These are phyloP conservation scores for Manis javanica DNA, from an alignment of 2,797 vertebrate genomes.

Conservation along the genomic window DNA sequence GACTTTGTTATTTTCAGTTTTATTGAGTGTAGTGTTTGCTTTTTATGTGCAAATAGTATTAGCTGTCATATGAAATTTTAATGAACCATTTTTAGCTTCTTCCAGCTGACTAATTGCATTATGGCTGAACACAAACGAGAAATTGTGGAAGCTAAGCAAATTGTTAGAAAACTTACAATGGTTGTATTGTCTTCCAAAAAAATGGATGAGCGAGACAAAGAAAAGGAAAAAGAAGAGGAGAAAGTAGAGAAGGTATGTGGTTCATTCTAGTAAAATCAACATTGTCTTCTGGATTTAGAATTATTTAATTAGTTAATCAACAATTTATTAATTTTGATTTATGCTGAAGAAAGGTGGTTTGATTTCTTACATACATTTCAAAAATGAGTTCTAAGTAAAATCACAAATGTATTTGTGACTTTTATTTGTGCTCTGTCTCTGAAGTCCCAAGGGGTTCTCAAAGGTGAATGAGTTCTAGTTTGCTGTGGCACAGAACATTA, in stretches of 20 bases:
- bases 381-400: constrained; percentile 57
- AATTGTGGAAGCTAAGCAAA: constrained; percentile 96
- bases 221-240: constrained; percentile 98
- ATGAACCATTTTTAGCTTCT: constrained; percentile 90
- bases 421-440: neutral
- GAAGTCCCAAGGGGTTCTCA: constrained; percentile 28
- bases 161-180: constrained; percentile 97
- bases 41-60: constrained; percentile 65
- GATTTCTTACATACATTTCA: constrained; percentile 22
- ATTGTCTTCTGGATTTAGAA: constrained; percentile 59
- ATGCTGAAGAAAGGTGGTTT: constrained; percentile 42
- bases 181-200: constrained; percentile 97
- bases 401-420: neutral
- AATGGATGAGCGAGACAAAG: constrained; percentile 97
- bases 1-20: constrained; percentile 43
- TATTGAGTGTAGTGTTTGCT: constrained; percentile 31
- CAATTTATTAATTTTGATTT: constrained; percentile 55
- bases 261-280: constrained; percentile 48
- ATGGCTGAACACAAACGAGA: constrained; percentile 96
- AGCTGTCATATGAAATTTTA: constrained; percentile 51
- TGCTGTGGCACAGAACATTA: neutral
- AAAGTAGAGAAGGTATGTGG: constrained; percentile 95
- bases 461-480: constrained; percentile 62
- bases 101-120: constrained; percentile 93
- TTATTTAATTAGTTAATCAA: constrained; percentile 53